Evolutionary conservation across 2,888 invertebrate genomes (phyloP), one percentile per base, ranked within the genome.

Genomic region (Stenchaetothrips biformis): DNA sequence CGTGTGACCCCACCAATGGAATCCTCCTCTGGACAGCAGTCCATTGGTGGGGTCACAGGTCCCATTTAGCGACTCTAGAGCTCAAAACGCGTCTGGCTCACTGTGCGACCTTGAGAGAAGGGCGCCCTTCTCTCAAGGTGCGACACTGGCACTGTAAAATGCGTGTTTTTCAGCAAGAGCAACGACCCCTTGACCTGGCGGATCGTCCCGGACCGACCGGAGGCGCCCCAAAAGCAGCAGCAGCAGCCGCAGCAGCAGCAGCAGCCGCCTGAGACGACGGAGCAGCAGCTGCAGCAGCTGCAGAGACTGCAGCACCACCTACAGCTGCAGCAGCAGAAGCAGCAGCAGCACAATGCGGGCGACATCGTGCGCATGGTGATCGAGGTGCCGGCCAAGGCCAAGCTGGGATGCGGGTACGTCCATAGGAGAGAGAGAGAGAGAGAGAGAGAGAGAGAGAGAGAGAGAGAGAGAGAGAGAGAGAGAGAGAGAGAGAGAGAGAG

Each of bases 161-260:
- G 4, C 1, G 4, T 37, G 37, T 37, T 37, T 4, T 86, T 59
- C 86, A 94, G 94, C 84, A 93, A 92, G 88, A 89, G 89, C 79
- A 91, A 91, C 84, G 95, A 95, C 87, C 90, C 92, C 48, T 88
- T 95, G 81, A 94, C 94, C 78, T 96, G 95, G 95, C 94, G 93
- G 88, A 93, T 95, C 85, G 93, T 95, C 67, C 67, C 67, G 21
- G 67, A 74, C 67, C 67, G 67, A 25, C 67, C 67, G 25, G 67
- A 74, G 8, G 21, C 21, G 25, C 67, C n/a, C 21, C n/a, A 18
- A 81, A 88, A 90, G 81, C 90, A 90, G 86, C 90, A 84, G 67
- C 67, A n/a, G 67, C 67, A 0, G 67, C 67, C n/a, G 21, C 67
- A 18, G 67, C 67, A 4, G 67, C 67, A 25, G 67, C 21, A 11